Base-by-base conservation (phyloP, 2,113 vertebrate species). In the Pristiophorus japonicus region DNA sequence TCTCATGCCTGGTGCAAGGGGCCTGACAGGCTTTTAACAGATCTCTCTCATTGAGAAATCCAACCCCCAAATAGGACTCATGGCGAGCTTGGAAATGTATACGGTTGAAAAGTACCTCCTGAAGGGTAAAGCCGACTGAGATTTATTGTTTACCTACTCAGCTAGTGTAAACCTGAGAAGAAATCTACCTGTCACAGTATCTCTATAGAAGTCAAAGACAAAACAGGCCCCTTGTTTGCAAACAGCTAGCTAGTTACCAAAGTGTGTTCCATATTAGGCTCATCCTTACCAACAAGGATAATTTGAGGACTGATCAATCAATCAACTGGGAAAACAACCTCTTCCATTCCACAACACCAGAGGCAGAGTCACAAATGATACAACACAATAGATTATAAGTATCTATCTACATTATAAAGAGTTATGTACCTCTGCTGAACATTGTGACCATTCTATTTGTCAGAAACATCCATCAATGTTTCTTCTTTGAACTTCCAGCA, bases 101-200 rank as follows among this genome's bases (percentile, higher is more conserved):
- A 87, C 8, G 22, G 84, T 87, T 87, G 84, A 87, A 93, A 96
- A 96, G 94, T 59, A 96, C 90, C 70, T 95, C 59, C 96, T 95
- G 96, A 91, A 96, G 96, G 20, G 95, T 95, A 96, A 96, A 97
- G 95, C 47, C 45, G 96, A 93, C 96, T 96, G 73, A 87, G 96
- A 95, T 96, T 97, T 96, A 62, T 0, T 97, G 96, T 97, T 97
- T 97, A 97, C 96, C 70, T 85, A 97, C 96, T 96, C 45, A 75
- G 95, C 94, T 62, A 96, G 65, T 96, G 96, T 95, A 96, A 97
- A 97, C 96, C 96, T 96, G 96, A 97, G 97, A 97, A 97, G 96
- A 96, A 97, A 96, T 96, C 96, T 97, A 98, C 97, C 97, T 98
- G 97, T 97, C 95, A 81, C 66, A 96, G 96, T 96, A 87, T 97